Conservation (phyloP, 1,140 invertebrate species). For the Papilio polytes region DNA sequence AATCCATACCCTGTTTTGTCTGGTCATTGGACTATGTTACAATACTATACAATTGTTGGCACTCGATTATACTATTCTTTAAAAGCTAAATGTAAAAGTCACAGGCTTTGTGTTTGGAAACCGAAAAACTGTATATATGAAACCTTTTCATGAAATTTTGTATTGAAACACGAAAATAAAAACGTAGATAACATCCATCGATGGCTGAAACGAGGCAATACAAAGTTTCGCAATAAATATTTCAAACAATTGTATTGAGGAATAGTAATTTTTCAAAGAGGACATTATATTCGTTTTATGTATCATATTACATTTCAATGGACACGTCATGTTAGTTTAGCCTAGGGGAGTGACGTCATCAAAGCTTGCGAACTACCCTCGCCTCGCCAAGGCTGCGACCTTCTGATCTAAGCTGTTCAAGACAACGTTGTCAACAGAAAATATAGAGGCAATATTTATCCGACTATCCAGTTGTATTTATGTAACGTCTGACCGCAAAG, state of each 20-base stretch:
- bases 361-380: constrained; percentile 28
- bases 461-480: background rate
- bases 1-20: background rate
- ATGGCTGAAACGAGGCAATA: background rate
- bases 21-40: background rate
- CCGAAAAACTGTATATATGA: background rate
- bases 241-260: constrained; percentile 15
- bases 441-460: constrained; percentile 21
- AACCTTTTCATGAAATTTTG: constrained; percentile 25
- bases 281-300: constrained; percentile 24
- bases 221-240: constrained; percentile 27
- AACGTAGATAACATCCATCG: constrained; percentile 3
- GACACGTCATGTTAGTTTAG: constrained; percentile 18
- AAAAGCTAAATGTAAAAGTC: constrained; percentile 9
- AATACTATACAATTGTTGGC: background rate
- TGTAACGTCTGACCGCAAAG: constrained; percentile 18
- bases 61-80: constrained; percentile 13
- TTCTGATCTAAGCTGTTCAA: constrained; percentile 20
- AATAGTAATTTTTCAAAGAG: constrained; percentile 16
- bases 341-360: constrained; percentile 10
- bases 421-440: background rate
- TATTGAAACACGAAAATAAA: constrained; percentile 28
- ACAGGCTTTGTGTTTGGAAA: background rate
- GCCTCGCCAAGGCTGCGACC: constrained; percentile 39
- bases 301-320: constrained; percentile 6